Evolutionary conservation across 1,140 invertebrate species (phyloP), one percentile per base, ranked within the genome.

Genomic region (Pseudomyrmex dendroicus): DNA sequence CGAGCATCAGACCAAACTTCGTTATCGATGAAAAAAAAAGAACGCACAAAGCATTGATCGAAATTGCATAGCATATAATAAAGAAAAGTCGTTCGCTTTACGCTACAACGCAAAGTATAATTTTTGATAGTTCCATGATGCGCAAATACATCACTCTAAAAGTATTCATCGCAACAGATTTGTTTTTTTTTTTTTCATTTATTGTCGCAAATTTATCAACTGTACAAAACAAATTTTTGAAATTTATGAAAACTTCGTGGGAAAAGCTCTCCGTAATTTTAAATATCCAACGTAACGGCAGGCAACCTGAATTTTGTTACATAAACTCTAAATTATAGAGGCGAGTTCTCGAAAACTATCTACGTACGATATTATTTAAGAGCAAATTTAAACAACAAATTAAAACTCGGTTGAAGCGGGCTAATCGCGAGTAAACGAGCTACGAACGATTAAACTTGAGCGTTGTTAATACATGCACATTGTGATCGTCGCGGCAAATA

Each of bases 51-150:
- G n/a, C 13, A 68, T 62, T 44, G 66, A 66, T 63, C 48, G 52
- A 15, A 85, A 82, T 73, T 46, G 77, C 74, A 63, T 50, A 20
- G 68, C 56, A 46, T 35, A 35, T 35, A 35, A 35, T 35, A 5
- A 35, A 25, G 46, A 20, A 82, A 85, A 62, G 52, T 67, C 61
- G 54, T 54, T 67, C 56, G 62, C 68, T 73, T 84, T 35, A 70
- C 74, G 66, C 35, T 25, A 62, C 59, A 17, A 80, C 7, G 13
- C 1, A 12, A 2, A 2, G 56, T 35, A 35, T 7, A 35, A 35
- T 35, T 35, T 35, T 35, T 35, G 35, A 35, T 35, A 35, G 35
- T 35, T 35, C 35, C 35, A 7, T 35, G 35, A 20, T 7, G 35
- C 35, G 35, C 35, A 35, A 35, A 35, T 35, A 35, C 35, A 7